Base-by-base conservation (phyloP, 2,888 invertebrate genomes). In the Caenorhabditis macrosperma region DNA sequence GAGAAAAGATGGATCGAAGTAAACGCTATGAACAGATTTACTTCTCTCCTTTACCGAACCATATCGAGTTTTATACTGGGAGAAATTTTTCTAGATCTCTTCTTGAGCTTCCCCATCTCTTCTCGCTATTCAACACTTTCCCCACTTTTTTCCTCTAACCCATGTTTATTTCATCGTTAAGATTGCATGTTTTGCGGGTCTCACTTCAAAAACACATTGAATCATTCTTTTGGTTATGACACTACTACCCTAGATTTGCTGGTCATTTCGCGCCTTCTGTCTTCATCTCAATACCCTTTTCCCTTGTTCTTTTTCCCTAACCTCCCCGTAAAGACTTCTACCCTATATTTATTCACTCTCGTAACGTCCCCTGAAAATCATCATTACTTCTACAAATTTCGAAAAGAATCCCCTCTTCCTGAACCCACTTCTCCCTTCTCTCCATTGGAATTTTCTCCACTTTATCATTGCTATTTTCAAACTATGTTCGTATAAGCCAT, bases 321-420 rank as follows among this genome's bases (percentile, higher is more conserved):
- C 33, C 20, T n/a, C n/a, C n/a, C n/a, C n/a, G n/a, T n/a, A n/a
- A n/a, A n/a, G n/a, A n/a, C n/a, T n/a, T n/a, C n/a, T n/a, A n/a
- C n/a, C n/a, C n/a, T n/a, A n/a, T n/a, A n/a, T n/a, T 38, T 38
- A 38, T 38, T 10, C 15, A 38, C 15, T 9, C 12, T 38, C 38
- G 38, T 38, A 38, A 38, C 38, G 33, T 9, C 33, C 33, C 66
- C 41, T 9, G 30, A 44, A 20, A 57, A 44, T 5, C 38, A 30
- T 57, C 30, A n/a, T 17, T 30, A 12, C 20, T 60, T 60, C n/a
- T 52, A n/a, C n/a, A n/a, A n/a, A n/a, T 41, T 38, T 69, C 24
- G 9, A 9, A 54, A 44, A 28, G 44, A 48, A 15, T 10, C n/a
- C 68, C 22, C 28, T 26, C 17, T 30, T 33, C 54, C 12, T 44